Percentiles rank a stretch among this genome's conserved stretches.
phyloP scores from a whole-genome alignment of 2,113 vertebrate species.

The Callopanchax toddi region DNA sequence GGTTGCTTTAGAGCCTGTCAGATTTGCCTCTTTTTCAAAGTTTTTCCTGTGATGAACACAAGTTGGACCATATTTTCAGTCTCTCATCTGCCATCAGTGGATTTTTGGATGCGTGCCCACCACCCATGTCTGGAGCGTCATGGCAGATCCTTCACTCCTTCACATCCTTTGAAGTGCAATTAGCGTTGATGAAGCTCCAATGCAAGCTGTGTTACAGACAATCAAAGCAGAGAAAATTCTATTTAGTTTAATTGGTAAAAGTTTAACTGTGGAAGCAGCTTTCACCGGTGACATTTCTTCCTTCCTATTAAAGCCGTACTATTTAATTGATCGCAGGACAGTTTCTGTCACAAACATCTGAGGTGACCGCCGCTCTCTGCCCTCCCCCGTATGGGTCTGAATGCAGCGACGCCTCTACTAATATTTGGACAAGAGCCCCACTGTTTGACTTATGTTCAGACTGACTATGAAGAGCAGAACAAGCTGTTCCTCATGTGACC shows the following conservation, averaged over 20 bases:
- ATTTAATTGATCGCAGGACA: slow-evolving; percentile 24
- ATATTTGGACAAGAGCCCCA: slow-evolving; percentile 2
- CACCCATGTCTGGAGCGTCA: slow-evolving; percentile 48
- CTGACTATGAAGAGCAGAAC: slow-evolving; percentile 31
- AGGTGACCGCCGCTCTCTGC: slow-evolving; percentile 7
- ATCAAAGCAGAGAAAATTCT: slow-evolving; percentile 42
- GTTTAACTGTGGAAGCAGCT: slow-evolving; percentile 53
- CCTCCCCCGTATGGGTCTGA: neutral
- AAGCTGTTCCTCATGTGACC: slow-evolving; percentile 31
- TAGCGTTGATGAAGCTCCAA: slow-evolving; percentile 58
- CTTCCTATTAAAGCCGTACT: slow-evolving; percentile 8
- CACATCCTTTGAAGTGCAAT: slow-evolving; percentile 58
- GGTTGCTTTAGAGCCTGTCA: slow-evolving; percentile 48
- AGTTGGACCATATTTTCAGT: slow-evolving; percentile 39
- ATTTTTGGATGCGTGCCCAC: slow-evolving; percentile 36
- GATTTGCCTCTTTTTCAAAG: slow-evolving; percentile 20
- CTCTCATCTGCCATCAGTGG: slow-evolving; percentile 22
- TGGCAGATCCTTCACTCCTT: slow-evolving; percentile 40
- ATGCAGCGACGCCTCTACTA: neutral
- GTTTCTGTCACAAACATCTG: neutral
- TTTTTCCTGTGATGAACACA: slow-evolving; percentile 10
- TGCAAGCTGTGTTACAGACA: slow-evolving; percentile 51
- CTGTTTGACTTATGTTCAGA: slow-evolving; percentile 31
- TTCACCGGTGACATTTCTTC: slow-evolving; percentile 43
- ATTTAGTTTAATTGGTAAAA: slow-evolving; percentile 49